Evolutionary conservation across 2,888 invertebrate genomes (phyloP).

Genomic region (Stenolophus ochropezus): DNA sequence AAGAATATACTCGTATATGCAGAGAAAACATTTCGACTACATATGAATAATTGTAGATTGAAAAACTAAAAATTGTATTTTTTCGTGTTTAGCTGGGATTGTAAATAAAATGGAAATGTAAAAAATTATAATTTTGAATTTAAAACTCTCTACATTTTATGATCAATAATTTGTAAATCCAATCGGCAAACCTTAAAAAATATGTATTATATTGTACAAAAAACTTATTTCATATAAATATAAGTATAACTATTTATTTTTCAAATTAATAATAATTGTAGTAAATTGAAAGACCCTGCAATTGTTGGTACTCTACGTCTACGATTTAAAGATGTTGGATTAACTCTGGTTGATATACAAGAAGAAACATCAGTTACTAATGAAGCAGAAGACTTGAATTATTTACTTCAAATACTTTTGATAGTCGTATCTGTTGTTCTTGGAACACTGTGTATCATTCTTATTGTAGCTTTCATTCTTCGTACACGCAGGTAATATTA

Average conservation of each 20-base stretch:
- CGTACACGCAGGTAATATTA: constrained; percentile 74
- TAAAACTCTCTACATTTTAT: no score
- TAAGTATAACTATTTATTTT: background rate
- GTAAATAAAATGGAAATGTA: no score
- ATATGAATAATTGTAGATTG: no score
- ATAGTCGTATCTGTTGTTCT: constrained; percentile 75
- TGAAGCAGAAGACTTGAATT: constrained; percentile 65
- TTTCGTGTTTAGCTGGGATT: no score
- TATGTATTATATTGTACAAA: background rate
- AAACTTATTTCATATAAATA: constrained; percentile 7
- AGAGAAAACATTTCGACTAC: no score
- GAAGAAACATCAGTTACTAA: background rate
- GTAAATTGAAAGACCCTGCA: constrained; percentile 11
- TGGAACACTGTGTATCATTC: constrained; percentile 74
- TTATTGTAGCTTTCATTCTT: constrained; percentile 76
- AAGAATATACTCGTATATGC: no score
- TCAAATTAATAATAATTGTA: constrained; percentile 47
- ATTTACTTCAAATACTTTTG: constrained; percentile 75
- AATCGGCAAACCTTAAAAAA: no score
- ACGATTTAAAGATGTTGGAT: constrained; percentile 62
- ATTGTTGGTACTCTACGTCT: constrained; percentile 62
- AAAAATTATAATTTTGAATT: no score
- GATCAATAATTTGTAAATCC: no score
- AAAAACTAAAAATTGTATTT: no score
- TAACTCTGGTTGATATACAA: constrained; percentile 63